Evolutionary conservation across 2,113 vertebrate genomes (phyloP).

Genomic region (Gymnocephalus cernua): DNA sequence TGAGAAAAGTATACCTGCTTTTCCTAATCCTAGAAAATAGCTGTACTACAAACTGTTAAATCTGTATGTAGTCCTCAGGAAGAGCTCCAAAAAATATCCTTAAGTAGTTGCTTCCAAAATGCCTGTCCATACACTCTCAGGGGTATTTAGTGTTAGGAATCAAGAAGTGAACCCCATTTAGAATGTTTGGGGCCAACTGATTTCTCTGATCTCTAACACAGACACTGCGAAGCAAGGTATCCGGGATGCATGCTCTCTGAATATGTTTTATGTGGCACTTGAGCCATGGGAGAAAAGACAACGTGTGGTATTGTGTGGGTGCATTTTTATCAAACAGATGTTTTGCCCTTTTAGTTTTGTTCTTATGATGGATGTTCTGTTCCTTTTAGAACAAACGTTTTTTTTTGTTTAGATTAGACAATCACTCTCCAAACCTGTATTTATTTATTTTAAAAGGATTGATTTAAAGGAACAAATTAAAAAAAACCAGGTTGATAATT

Average conservation of each 20-base stretch:
- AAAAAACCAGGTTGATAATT: background rate
- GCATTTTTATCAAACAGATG: background rate
- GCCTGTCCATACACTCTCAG: background rate
- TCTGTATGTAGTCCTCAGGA: constrained; percentile 1
- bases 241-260: background rate
- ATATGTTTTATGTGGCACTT: background rate
- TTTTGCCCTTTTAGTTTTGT: no score
- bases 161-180: background rate
- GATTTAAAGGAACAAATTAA: background rate
- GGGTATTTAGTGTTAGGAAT: background rate
- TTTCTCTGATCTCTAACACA: background rate
- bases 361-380: background rate
- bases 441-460: background rate
- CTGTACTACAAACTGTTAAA: constrained; percentile 19
- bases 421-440: background rate
- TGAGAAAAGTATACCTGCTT: background rate
- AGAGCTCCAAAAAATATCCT: constrained; percentile 32
- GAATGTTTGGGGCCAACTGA: background rate
- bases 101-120: constrained; percentile 27
- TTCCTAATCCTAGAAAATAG: constrained; percentile 26
- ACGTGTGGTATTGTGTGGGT: background rate
- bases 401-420: background rate
- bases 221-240: background rate
- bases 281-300: background rate
- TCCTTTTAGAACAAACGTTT: background rate